Base-by-base conservation (phyloP, 2,888 invertebrate species). In the Lasius platythorax region DNA sequence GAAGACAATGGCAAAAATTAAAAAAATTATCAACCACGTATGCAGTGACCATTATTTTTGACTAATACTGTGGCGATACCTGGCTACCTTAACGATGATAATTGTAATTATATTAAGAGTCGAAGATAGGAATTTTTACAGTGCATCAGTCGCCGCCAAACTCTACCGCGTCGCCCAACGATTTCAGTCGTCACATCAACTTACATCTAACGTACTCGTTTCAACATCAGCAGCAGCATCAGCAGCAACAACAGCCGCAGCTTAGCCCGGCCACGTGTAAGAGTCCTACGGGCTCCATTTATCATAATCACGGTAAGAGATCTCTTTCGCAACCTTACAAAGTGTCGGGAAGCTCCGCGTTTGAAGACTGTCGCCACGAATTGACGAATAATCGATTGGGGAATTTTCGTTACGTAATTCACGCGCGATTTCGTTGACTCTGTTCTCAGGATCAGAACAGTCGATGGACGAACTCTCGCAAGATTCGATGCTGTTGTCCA, bases 141-240 rank as follows among this genome's bases (percentile, higher is more conserved):
- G 93, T 92, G 72, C 94, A 94, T 81, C 94, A 94, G 87, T 93
- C 93, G 66, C 90, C 93, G n/a, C 91, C 93, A 43, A 94, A 92
- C 85, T 92, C 93, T n/a, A 90, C 91, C 58, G 84, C 88, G 82
- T 93, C 91, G 63, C 92, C 89, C 58, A 92, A 91, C 33, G 94
- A 94, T 95, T 98, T 98, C 96, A 97, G 98, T 89, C 96, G 98
- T 93, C 98, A 98, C 94, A 98, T 98, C 96, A 98, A 98, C 96
- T 96, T 98, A 90, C 98, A 98, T 95, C 96, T 98, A 94, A 98
- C 98, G 68, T 98, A 98, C 95, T 98, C 98, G 89, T 98, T 98
- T 96, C 98, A 98, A 96, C 97, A 98, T 96, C 97, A 97, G 94
- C 96, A 96, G 73, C 97, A 93, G 72, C 93, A 93, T 79, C 92